These are phyloP conservation scores for Plectus sambesii DNA, from an alignment of 1,140 invertebrate species.

Conservation along the genomic window DNA sequence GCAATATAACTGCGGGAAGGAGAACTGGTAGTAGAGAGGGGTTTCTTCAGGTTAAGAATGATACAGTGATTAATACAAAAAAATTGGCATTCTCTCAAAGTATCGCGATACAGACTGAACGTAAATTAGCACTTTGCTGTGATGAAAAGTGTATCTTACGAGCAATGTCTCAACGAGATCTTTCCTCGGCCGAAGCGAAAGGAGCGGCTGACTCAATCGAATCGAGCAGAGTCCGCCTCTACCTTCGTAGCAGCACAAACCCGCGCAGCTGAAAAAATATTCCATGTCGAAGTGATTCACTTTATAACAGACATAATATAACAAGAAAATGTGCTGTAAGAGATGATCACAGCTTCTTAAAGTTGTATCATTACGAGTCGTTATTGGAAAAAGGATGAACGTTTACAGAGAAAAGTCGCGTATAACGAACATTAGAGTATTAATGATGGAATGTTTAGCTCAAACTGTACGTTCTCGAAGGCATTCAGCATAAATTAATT, in stretches of 20 bases:
- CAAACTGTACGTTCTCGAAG: too few species aligned
- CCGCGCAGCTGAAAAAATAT: constrained; percentile 58
- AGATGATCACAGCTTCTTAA: constrained; percentile 8
- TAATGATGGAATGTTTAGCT: too few species aligned
- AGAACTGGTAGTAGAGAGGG: constrained; percentile 12
- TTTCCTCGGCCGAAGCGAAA: constrained; percentile 78
- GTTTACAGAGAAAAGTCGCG: too few species aligned
- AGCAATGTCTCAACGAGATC: constrained; percentile 87
- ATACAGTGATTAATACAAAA: constrained; percentile 17
- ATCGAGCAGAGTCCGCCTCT: constrained; percentile 63
- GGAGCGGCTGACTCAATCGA: constrained; percentile 68
- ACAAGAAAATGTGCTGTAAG: neutral
- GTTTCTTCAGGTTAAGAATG: constrained; percentile 30
- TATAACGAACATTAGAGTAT: too few species aligned
- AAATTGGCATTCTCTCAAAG: too few species aligned
- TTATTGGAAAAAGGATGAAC: too few species aligned
- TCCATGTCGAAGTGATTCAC: too few species aligned
- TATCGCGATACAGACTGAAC: too few species aligned
- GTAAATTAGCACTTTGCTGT: constrained; percentile 11
- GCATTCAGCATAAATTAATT: too few species aligned
- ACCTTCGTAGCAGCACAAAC: constrained; percentile 66
- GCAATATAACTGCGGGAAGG: too few species aligned
- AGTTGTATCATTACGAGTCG: too few species aligned
- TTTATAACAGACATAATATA: constrained; percentile 11
- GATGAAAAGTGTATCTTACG: constrained; percentile 49